phyloP scores from a whole-genome alignment of 2,888 invertebrate genomes.

The Melanotus villosus region DNA sequence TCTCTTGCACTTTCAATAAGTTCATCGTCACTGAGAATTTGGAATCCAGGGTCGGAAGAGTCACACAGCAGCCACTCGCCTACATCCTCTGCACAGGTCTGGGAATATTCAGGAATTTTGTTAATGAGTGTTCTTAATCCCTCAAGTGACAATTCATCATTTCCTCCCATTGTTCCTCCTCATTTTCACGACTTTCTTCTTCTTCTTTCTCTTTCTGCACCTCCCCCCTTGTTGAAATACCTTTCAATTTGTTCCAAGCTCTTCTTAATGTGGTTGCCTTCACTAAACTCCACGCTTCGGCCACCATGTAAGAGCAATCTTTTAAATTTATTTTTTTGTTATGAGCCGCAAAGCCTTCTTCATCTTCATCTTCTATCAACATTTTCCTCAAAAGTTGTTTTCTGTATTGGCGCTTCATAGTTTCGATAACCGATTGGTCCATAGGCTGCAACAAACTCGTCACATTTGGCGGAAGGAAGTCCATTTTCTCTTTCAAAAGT shows the following conservation, averaged over 20 bases:
- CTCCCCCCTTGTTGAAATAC: constrained; percentile 6
- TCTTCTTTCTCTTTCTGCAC: constrained; percentile 37
- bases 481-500: too few species aligned
- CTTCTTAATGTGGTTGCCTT: too few species aligned
- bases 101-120: constrained; percentile 43
- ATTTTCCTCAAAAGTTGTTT: too few species aligned
- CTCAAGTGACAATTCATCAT: constrained; percentile 35
- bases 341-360: too few species aligned
- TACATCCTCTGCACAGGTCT: constrained; percentile 35
- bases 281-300: too few species aligned
- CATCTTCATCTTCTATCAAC: too few species aligned
- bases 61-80: constrained; percentile 45
- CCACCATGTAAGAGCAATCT: too few species aligned
- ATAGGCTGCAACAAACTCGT: too few species aligned
- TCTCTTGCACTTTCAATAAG: constrained; percentile 33
- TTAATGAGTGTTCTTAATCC: constrained; percentile 25
- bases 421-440: too few species aligned
- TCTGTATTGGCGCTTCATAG: too few species aligned
- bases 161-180: constrained; percentile 17
- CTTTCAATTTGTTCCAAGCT: constrained; percentile 16
- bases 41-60: constrained; percentile 43
- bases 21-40: constrained; percentile 45
- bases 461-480: too few species aligned
- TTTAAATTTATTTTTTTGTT: too few species aligned
- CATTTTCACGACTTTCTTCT: constrained; percentile 10